A percentile compares a stretch with the other conserved stretches of the same genome.
Evolutionary conservation across 2,888 invertebrate genomes (phyloP).

Genomic region (Lasioglossum pauxillum): DNA sequence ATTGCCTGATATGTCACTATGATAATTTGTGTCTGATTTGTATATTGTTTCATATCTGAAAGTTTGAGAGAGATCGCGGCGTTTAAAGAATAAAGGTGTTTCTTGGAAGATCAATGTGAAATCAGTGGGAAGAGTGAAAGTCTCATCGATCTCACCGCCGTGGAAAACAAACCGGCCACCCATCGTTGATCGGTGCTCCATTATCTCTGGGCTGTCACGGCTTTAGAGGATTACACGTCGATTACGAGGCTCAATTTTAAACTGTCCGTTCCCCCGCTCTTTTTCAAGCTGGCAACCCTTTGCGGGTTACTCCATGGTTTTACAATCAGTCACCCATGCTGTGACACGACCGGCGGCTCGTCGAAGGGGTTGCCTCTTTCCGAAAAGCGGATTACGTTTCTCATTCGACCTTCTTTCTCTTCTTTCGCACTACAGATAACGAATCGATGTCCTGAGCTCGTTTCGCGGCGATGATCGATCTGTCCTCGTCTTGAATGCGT

Average conservation of each 20-base stretch:
- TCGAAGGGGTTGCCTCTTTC: slow-evolving; percentile 82
- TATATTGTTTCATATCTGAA: neutral
- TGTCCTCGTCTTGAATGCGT: neutral
- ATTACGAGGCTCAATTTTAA: slow-evolving; percentile 84
- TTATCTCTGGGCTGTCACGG: slow-evolving; percentile 78
- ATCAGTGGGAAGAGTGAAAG: neutral
- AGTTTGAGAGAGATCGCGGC: neutral
- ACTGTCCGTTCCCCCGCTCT: slow-evolving; percentile 68
- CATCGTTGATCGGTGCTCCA: slow-evolving; percentile 61
- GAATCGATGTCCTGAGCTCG: slow-evolving; percentile 34
- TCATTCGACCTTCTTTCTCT: slow-evolving; percentile 50
- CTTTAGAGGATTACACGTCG: slow-evolving; percentile 84
- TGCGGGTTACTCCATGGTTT: slow-evolving; percentile 84
- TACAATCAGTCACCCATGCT: slow-evolving; percentile 84
- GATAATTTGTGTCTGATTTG: neutral
- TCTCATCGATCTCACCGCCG: slow-evolving; percentile 45
- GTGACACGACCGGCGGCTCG: slow-evolving; percentile 82
- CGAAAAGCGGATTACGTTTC: slow-evolving; percentile 82
- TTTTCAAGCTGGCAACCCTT: slow-evolving; percentile 71
- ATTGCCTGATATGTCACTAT: too few species aligned
- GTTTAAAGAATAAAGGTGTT: neutral
- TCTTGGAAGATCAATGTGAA: neutral
- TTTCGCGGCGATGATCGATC: slow-evolving; percentile 66
- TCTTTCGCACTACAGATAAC: slow-evolving; percentile 16
- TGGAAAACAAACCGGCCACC: slow-evolving; percentile 70